A percentile compares a stretch with the other conserved stretches of the same genome.
These are phyloP conservation scores for Centruroides sculpturatus DNA, from an alignment of 1,140 invertebrate species.

Conservation along the genomic window DNA sequence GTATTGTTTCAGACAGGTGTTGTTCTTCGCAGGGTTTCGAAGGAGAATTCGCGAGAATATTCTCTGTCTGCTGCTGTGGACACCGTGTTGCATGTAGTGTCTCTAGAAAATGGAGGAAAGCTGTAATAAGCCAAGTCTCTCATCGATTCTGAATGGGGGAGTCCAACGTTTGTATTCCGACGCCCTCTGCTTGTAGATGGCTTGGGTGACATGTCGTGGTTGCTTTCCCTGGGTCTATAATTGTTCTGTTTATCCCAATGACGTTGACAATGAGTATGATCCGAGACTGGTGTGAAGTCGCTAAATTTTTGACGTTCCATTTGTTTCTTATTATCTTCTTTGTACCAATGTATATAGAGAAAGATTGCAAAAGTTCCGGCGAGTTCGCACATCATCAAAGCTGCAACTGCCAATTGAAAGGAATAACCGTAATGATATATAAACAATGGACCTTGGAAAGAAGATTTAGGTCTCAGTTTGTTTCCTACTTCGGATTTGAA, in stretches of 20 bases:
- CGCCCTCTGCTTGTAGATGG: conserved; percentile 3
- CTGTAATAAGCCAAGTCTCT: conserved; percentile 21
- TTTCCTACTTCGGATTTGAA: conserved; percentile 77
- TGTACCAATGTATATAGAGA: conserved; percentile 61
- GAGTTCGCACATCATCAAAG: conserved; percentile 64
- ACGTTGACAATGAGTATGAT: conserved; percentile 6
- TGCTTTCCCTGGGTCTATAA: not conserved
- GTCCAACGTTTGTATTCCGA: not conserved
- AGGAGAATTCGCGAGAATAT: conserved; percentile 27
- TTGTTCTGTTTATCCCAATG: conserved; percentile 11
- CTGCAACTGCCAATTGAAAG: conserved; percentile 67
- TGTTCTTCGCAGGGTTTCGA: conserved; percentile 34
- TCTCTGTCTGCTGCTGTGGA: conserved; percentile 39
- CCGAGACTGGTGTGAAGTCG: not conserved
- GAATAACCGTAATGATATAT: conserved; percentile 71
- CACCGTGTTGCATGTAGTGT: conserved; percentile 37
- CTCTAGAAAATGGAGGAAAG: conserved; percentile 28
- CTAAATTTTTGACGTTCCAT: not conserved
- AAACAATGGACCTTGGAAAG: conserved; percentile 49
- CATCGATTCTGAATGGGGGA: conserved; percentile 21
- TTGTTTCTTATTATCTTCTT: conserved; percentile 35
- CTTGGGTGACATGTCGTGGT: conserved; percentile 15
- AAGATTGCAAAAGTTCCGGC: conserved; percentile 73
- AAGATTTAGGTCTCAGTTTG: conserved; percentile 61
- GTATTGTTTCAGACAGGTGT: conserved; percentile 33